A percentile compares a stretch with the other conserved stretches of the same genome.
Conservation (phyloP, 2,797 vertebrate species). For the Knipowitschia caucasica region DNA sequence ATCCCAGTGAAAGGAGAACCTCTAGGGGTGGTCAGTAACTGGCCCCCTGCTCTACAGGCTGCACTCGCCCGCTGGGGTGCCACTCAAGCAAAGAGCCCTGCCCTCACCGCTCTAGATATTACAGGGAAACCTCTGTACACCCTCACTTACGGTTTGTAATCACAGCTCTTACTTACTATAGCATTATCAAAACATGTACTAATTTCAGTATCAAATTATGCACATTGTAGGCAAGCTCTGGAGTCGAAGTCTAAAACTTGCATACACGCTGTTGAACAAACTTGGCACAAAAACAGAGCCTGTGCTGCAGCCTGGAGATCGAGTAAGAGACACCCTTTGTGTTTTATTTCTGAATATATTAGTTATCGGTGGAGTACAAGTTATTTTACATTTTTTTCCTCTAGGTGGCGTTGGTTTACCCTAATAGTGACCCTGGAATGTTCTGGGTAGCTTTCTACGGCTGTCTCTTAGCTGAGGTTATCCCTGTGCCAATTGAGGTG, state of each 20-base stretch:
- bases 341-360: background rate
- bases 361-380: background rate
- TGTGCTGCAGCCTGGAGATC: conserved; percentile 90
- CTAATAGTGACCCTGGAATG: conserved; percentile 98
- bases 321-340: conserved; percentile 75
- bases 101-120: conserved; percentile 93
- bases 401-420: conserved; percentile 94
- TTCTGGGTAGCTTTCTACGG: conserved; percentile 98
- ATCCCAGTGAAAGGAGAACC: conserved; percentile 95
- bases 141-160: conserved; percentile 84
- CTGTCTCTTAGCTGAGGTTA: conserved; percentile 95
- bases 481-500: conserved; percentile 97
- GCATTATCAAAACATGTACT: background rate
- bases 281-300: conserved; percentile 95
- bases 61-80: conserved; percentile 95
- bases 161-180: background rate
- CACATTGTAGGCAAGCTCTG: conserved; percentile 89
- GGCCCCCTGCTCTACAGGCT: conserved; percentile 94
- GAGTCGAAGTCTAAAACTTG: conserved; percentile 97
- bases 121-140: conserved; percentile 93
- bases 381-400: background rate
- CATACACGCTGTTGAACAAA: conserved; percentile 95
- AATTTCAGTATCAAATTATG: background rate
- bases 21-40: conserved; percentile 92
- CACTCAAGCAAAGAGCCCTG: conserved; percentile 92